These are phyloP conservation scores for Leptinotarsa rubiginosa DNA, from an alignment of 2,888 invertebrate genomes.

Conservation along the genomic window DNA sequence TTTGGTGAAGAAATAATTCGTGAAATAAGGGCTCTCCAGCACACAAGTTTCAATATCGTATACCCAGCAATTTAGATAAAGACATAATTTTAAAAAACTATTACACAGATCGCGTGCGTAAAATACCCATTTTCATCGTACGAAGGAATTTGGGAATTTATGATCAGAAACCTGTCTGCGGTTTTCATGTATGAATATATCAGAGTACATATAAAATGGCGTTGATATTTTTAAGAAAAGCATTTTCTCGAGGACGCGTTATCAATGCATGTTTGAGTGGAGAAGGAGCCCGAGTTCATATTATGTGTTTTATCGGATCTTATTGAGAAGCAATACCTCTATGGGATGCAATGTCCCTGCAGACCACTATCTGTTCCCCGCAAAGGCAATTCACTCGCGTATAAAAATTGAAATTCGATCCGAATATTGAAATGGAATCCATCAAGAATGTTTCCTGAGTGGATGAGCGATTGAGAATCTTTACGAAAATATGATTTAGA, in stretches of 20 bases:
- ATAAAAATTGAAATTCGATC: conserved; percentile 37
- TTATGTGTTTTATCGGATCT: conserved; percentile 44
- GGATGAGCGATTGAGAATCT: neutral
- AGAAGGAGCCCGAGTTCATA: conserved; percentile 28
- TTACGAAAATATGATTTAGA: neutral
- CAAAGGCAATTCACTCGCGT: conserved; percentile 39
- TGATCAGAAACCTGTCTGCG: neutral
- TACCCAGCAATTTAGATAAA: neutral
- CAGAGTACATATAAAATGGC: conserved; percentile 14
- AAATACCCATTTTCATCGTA: neutral
- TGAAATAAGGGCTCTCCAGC: neutral
- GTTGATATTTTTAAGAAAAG: conserved; percentile 27
- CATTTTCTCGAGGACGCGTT: conserved; percentile 32
- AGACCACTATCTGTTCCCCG: conserved; percentile 41
- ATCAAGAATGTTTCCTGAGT: neutral
- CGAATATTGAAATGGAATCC: conserved; percentile 22
- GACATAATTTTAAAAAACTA: neutral
- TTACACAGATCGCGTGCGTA: neutral
- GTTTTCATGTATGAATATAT: conserved; percentile 4
- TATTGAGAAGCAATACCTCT: conserved; percentile 45
- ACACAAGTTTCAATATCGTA: neutral
- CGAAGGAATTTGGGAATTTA: conserved; percentile 2
- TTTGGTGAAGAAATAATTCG: neutral
- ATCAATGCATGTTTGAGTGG: conserved; percentile 33
- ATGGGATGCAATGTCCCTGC: conserved; percentile 32